A percentile compares a stretch with the other conserved stretches of the same genome.
These are phyloP conservation scores for Eulemur rufifrons DNA, from an alignment of 2,113 vertebrate genomes.

Conservation along the genomic window DNA sequence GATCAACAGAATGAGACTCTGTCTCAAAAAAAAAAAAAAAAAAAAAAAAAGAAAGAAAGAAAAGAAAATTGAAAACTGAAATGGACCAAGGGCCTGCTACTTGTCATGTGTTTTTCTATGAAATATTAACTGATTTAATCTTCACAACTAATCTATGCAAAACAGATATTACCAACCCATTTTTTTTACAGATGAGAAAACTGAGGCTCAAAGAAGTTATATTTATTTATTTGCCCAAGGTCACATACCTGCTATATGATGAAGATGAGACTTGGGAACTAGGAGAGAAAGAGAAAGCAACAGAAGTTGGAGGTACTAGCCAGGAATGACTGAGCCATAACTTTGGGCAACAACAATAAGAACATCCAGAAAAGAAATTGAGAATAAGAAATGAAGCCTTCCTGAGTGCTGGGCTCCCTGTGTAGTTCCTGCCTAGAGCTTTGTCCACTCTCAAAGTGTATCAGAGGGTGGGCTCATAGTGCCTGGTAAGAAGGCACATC, in stretches of 20 bases:
- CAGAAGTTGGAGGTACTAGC: background rate
- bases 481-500: background rate
- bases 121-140: background rate
- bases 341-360: background rate
- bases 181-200: slow-evolving; percentile 42
- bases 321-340: background rate
- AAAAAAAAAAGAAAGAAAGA: background rate
- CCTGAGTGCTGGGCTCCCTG: background rate
- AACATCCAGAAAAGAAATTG: background rate
- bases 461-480: background rate
- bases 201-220: background rate
- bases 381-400: background rate
- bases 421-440: background rate
- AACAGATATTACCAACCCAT: background rate
- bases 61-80: slow-evolving; percentile 32
- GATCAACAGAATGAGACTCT: too few relatives aligned
- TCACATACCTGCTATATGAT: background rate
- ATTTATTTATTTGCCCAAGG: background rate
- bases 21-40: too few relatives aligned
- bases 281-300: background rate
- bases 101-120: background rate
- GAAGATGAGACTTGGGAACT: background rate
- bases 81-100: background rate
- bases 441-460: background rate
- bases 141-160: background rate